Evolutionary conservation across 2,888 invertebrate species (phyloP).

Genomic region (Caenorhabditis becei): DNA sequence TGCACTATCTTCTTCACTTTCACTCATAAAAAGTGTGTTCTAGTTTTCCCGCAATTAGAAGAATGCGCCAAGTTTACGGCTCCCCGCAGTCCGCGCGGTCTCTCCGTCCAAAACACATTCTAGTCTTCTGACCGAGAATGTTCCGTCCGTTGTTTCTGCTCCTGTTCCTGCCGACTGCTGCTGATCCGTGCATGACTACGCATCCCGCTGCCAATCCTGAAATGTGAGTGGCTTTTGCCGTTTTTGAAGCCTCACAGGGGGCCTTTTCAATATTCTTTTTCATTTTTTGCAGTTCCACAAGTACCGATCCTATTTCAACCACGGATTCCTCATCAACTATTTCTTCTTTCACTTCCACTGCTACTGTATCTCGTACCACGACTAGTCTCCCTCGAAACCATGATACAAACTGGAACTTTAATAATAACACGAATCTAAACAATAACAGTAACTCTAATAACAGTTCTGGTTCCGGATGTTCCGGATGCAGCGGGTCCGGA

Average conservation of each 20-base stretch:
- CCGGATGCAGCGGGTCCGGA: background rate
- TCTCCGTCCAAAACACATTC: background rate
- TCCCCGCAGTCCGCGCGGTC: background rate
- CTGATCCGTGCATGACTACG: constrained; percentile 39
- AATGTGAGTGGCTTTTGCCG: constrained; percentile 32
- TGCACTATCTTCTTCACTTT: background rate
- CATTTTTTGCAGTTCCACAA: background rate
- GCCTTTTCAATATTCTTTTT: background rate
- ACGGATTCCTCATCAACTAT: background rate
- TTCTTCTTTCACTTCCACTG: background rate
- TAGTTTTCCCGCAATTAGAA: constrained; percentile 19
- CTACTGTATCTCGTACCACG: background rate
- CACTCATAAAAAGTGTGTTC: constrained; percentile 17
- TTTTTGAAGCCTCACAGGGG: background rate
- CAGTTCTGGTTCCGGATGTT: background rate
- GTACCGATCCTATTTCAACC: background rate
- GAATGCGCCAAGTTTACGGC: constrained; percentile 14
- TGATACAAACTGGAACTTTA: constrained; percentile 6
- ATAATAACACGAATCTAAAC: constrained; percentile 14
- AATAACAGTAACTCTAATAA: constrained; percentile 19
- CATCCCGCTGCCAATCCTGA: constrained; percentile 20
- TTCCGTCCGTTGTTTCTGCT: constrained; percentile 6
- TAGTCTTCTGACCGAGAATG: background rate
- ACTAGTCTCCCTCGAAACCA: background rate
- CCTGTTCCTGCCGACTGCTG: constrained; percentile 17